Evolutionary conservation across 2,888 invertebrate species (phyloP).

Genomic region (Diplolepis rosae): DNA sequence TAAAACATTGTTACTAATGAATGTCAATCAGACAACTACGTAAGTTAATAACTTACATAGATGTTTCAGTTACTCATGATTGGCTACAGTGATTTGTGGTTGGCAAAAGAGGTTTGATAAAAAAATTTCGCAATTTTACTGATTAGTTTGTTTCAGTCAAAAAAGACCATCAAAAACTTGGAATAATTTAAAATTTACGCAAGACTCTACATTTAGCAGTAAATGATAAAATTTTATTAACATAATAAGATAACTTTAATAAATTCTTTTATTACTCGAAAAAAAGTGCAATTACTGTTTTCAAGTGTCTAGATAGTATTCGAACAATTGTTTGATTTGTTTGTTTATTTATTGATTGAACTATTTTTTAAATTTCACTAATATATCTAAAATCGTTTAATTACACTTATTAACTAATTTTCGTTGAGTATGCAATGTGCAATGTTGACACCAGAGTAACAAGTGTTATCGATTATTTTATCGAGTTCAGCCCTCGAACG

Average conservation of each 20-base stretch:
- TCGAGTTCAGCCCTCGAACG: slow-evolving; percentile 9
- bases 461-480: slow-evolving; percentile 18
- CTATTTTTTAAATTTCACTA: too few relatives aligned
- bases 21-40: not conserved
- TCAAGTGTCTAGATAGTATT: too few relatives aligned
- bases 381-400: not conserved
- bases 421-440: not conserved
- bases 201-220: too few relatives aligned
- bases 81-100: not conserved
- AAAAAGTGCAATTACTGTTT: too few relatives aligned
- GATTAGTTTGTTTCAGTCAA: not conserved
- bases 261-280: too few relatives aligned
- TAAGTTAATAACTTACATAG: not conserved
- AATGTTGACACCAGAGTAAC: not conserved
- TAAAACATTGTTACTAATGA: not conserved
- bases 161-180: not conserved
- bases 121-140: not conserved
- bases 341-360: too few relatives aligned
- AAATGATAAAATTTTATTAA: too few relatives aligned
- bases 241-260: too few relatives aligned
- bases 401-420: not conserved
- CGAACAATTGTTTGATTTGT: too few relatives aligned
- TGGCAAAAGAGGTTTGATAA: not conserved
- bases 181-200: too few relatives aligned
- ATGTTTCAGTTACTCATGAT: not conserved